phyloP scores from a whole-genome alignment of 2,797 vertebrate genomes.

The Phoxinus dragarum region DNA sequence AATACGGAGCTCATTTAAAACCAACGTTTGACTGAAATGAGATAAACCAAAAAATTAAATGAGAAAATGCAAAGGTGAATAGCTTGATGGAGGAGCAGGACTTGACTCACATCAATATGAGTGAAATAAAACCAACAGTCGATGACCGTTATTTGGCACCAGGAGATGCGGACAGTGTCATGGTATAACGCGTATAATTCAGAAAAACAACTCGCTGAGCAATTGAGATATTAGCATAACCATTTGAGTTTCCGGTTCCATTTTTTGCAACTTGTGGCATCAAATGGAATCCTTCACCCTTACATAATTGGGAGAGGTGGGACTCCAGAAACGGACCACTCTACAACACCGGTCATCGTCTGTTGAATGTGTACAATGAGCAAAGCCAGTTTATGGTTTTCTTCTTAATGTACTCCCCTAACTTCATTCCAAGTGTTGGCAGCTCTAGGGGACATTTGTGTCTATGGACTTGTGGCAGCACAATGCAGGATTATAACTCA shows the following conservation, averaged over 20 bases:
- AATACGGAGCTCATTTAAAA: conserved; percentile 51
- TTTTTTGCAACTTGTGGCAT: background rate
- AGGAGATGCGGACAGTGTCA: conserved; percentile 1
- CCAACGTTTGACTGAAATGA: conserved; percentile 65
- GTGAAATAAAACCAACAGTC: conserved; percentile 23
- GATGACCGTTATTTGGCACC: conserved; percentile 1
- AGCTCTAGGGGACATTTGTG: conserved; percentile 5
- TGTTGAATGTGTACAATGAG: background rate
- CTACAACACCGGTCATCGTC: background rate
- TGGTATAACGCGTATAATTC: background rate
- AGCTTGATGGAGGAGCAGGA: conserved; percentile 44
- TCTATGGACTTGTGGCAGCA: conserved; percentile 44
- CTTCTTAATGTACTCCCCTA: conserved; percentile 39
- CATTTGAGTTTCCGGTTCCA: background rate
- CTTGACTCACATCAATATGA: conserved; percentile 45
- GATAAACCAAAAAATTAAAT: conserved; percentile 56
- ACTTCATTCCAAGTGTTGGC: background rate
- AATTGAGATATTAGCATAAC: background rate
- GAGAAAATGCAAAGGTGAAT: conserved; percentile 64
- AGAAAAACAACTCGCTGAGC: background rate
- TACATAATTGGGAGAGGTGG: too few species aligned
- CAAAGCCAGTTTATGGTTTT: conserved; percentile 18
- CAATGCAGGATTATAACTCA: conserved; percentile 62
- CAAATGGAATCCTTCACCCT: background rate
- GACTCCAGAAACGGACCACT: background rate